Evolutionary conservation across 2,113 vertebrate genomes (phyloP).

Genomic region (Nycticorax nycticorax): DNA sequence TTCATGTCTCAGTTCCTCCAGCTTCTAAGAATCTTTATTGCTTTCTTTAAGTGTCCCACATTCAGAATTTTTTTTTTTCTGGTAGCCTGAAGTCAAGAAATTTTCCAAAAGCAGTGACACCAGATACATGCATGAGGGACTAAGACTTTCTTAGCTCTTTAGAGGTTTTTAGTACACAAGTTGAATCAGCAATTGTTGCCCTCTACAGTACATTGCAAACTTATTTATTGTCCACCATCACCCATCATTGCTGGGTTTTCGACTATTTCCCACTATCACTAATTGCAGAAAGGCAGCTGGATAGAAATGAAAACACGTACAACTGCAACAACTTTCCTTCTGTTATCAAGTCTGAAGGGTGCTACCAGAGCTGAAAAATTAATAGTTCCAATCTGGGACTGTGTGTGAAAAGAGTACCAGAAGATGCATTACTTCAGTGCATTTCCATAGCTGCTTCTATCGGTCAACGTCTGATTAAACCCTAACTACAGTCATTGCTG

Average conservation of each 20-base stretch:
- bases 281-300: slow-evolving; percentile 19
- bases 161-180: neutral
- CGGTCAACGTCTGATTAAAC: accelerated
- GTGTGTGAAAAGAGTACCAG: neutral
- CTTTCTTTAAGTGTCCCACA: neutral
- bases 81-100: neutral
- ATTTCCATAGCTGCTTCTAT: neutral
- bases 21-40: neutral
- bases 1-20: neutral
- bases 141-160: neutral
- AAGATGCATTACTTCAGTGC: neutral
- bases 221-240: neutral
- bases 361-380: neutral
- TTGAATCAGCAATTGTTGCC: neutral
- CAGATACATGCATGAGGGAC: neutral
- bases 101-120: neutral
- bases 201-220: neutral
- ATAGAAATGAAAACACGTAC: neutral
- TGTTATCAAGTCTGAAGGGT: neutral
- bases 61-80: neutral
- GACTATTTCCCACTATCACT: neutral
- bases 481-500: neutral
- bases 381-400: neutral
- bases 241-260: neutral
- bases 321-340: neutral